Conservation (phyloP, 2,888 invertebrate species). For the Galerucella calmariensis region DNA sequence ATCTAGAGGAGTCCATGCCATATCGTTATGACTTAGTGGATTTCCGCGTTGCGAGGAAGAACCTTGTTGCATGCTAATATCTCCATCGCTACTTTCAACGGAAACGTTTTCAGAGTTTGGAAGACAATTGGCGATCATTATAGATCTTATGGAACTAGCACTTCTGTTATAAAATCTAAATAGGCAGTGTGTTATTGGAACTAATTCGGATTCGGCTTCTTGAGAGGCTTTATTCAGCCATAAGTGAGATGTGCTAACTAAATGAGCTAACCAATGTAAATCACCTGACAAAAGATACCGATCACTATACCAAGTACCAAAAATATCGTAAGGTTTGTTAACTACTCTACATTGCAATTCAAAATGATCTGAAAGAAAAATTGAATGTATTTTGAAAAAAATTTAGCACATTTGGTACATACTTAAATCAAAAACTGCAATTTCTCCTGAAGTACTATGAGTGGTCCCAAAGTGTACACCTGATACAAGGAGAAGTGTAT, state of each 20-base stretch:
- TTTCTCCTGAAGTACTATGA: conserved; percentile 85
- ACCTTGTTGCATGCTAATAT: conserved; percentile 44
- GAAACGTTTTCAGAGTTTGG: conserved; percentile 63
- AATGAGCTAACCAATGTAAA: conserved; percentile 81
- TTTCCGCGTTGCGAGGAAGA: conserved; percentile 64
- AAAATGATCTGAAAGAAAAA: conserved; percentile 70
- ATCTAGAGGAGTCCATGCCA: conserved; percentile 54
- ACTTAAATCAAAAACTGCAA: conserved; percentile 82
- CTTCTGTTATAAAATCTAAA: conserved; percentile 81
- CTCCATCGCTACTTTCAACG: conserved; percentile 51
- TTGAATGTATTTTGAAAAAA: background rate
- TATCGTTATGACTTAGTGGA: conserved; percentile 68
- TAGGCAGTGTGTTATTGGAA: conserved; percentile 79
- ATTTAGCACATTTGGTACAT: conserved; percentile 9
- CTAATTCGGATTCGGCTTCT: conserved; percentile 81
- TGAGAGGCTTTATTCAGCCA: conserved; percentile 88
- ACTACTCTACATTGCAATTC: conserved; percentile 75
- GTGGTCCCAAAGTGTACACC: conserved; percentile 84
- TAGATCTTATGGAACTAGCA: conserved; percentile 79
- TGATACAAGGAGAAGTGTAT: conserved; percentile 83
- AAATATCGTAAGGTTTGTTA: conserved; percentile 88
- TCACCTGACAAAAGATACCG: conserved; percentile 83
- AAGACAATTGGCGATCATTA: conserved; percentile 80
- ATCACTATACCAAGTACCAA: conserved; percentile 90
- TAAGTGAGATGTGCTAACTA: conserved; percentile 78